Conservation (phyloP, 2,113 vertebrate species). For the Lethenteron reissneri region DNA sequence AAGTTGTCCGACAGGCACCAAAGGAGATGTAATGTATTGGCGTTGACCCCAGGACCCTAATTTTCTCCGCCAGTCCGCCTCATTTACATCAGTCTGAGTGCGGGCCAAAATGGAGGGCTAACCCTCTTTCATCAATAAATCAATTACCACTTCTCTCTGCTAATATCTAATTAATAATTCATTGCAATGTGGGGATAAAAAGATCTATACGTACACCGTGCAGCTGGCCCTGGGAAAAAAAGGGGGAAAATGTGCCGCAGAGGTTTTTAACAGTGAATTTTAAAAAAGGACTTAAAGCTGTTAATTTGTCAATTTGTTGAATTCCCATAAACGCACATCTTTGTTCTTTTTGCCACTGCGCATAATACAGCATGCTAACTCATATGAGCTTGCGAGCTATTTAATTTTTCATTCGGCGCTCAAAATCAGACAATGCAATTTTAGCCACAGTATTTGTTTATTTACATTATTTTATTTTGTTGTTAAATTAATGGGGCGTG, state of each 20-base stretch:
- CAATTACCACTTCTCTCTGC: constrained; percentile 5
- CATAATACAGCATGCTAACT: too few species aligned
- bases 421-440: too few species aligned
- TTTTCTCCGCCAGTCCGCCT: constrained; percentile 2
- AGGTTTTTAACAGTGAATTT: not conserved
- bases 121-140: constrained; percentile 7
- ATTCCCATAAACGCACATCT: too few species aligned
- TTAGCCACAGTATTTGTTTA: too few species aligned
- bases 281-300: too few species aligned
- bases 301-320: too few species aligned
- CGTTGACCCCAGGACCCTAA: constrained; percentile 5
- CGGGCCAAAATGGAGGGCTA: constrained; percentile 5
- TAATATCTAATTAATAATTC: constrained; percentile 7
- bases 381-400: too few species aligned
- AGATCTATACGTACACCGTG: not conserved
- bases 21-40: constrained; percentile 7
- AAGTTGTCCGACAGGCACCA: constrained; percentile 3
- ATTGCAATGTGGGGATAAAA: constrained; percentile 7
- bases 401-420: too few species aligned
- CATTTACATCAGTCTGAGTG: constrained; percentile 6
- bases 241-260: not conserved
- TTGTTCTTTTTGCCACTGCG: too few species aligned
- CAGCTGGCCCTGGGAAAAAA: constrained; percentile 1
- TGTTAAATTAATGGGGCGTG: too few species aligned
- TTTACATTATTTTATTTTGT: too few species aligned